Evolutionary conservation across 2,113 vertebrate species (phyloP), one percentile per base, ranked within the genome.

Genomic region (Choloepus hoffmanni): DNA sequence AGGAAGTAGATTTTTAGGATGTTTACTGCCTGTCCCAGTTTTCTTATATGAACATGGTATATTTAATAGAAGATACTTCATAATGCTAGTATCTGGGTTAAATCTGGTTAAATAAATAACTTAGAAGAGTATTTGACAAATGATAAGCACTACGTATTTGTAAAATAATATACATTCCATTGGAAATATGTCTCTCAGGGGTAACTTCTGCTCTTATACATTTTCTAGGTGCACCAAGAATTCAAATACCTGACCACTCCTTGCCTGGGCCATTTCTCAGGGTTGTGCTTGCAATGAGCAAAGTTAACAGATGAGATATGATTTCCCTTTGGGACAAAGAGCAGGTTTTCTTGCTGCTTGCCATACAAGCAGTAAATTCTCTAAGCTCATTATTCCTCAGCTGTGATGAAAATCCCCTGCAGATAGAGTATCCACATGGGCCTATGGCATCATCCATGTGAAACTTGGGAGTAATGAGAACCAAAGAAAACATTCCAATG

Each of bases 361-460:
- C 21, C 53, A 26, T 48, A 43, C 72, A 48, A 53, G 12, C 11
- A 48, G 30, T 60, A 7, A 78, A 55, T 90, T n/a, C 43, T 8
- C n/a, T 30, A 68, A 83, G 48, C 19, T 62, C 10, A 0, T 1
- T 24, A 2, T 50, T 79, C 19, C 43, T 90, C 48, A 55, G 16
- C 62, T 93, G 21, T 85, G 28, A 73, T 30, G 60, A 14, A 68
- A 26, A 45, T n/a, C 33, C 63, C 77, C 58, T 16, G 1, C 11
- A 7, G 12, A 19, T 7, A 14, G 8, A 16, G 53, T 4, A 45
- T n/a, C 2, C 2, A 33, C 4, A 1, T 48, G 21, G 0, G 55
- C 14, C 36, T 18, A 19, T n/a, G 21, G 3, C 1, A 2, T 19
- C 58, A 77, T 9, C 24, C 12, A 0, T 50, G 0, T 50, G 30